phyloP scores from a whole-genome alignment of 2,888 invertebrate genomes.

The Endomychus coccineus region DNA sequence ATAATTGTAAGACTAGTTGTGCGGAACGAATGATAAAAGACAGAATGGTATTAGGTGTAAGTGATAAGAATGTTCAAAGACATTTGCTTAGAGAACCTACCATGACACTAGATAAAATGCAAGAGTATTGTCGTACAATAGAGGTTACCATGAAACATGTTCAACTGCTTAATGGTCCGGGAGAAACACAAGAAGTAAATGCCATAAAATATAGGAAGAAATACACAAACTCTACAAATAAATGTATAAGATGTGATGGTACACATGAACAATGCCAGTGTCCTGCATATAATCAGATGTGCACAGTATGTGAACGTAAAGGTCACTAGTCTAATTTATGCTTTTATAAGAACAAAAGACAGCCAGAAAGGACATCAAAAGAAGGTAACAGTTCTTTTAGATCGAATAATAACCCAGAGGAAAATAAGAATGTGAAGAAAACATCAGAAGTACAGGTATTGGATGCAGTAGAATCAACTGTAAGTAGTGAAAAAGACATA shows the following conservation, averaged over 20 bases:
- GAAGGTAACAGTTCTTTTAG: no score
- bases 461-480: no score
- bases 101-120: conserved; percentile 3
- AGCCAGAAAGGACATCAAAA: no score
- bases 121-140: conserved; percentile 3
- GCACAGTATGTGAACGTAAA: conserved; percentile 2
- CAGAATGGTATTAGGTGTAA: conserved; percentile 2
- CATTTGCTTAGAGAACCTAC: neutral
- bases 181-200: conserved; percentile 1
- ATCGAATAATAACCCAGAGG: no score
- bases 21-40: conserved; percentile 3
- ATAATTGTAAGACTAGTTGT: conserved; percentile 1
- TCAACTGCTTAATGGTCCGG: neutral
- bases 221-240: conserved; percentile 1
- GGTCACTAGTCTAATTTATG: conserved; percentile 5
- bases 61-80: conserved; percentile 3
- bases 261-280: conserved; percentile 3
- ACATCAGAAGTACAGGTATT: no score
- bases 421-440: no score
- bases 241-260: conserved; percentile 7
- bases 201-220: no score
- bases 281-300: conserved; percentile 6
- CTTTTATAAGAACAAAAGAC: conserved; percentile 3
- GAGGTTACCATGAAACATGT: conserved; percentile 6
- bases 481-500: no score